Base-by-base conservation (phyloP, 2,888 invertebrate genomes). In the Philaethria dido region DNA sequence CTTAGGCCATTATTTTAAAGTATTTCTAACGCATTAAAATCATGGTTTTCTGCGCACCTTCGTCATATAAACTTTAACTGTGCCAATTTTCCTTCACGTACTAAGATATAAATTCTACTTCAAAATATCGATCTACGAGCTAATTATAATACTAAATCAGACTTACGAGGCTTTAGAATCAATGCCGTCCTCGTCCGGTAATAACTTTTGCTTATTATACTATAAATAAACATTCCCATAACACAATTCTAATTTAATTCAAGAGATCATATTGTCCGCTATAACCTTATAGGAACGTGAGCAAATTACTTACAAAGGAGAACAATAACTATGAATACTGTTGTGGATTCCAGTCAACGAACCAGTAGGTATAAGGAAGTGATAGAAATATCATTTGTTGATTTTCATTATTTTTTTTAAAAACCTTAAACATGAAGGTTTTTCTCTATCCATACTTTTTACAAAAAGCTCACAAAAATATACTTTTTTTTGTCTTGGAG, bases 211-310 rank as follows among this genome's bases (percentile, higher is more conserved):
- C 18, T 16, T 16, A 59, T 45, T 45, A n/a, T n/a, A 45, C 18
- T 45, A 60, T 33, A 45, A 60, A 44, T 44, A 59, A 45, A 60
- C 29, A 39, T 39, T 20, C 36, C 18, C 18, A 36, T 36, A 55
- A 4, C 20, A 18, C 33, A 25, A 29, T 42, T 59, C 29, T 29
- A 52, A 52, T 62, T 62, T 52, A 44, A 52, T 44, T 62, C 29
- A 18, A 16, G 52, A 44, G 25, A 29, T 52, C 16, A 52, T 63
- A 63, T 33, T 55, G 44, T 42, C 16, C 13, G 16, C n/a, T 45
- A 14, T 47, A 63, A 63, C 63, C 63, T 55, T 63, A 44, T 42
- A 55, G 22, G 36, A 14, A 63, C 63, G 63, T 63, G 63, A 57
- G 39, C 57, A 36, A 64, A 64, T 55, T 64, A 59, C 47, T 29